phyloP scores from a whole-genome alignment of 2,888 invertebrate genomes.

The Drosophila rellima region DNA sequence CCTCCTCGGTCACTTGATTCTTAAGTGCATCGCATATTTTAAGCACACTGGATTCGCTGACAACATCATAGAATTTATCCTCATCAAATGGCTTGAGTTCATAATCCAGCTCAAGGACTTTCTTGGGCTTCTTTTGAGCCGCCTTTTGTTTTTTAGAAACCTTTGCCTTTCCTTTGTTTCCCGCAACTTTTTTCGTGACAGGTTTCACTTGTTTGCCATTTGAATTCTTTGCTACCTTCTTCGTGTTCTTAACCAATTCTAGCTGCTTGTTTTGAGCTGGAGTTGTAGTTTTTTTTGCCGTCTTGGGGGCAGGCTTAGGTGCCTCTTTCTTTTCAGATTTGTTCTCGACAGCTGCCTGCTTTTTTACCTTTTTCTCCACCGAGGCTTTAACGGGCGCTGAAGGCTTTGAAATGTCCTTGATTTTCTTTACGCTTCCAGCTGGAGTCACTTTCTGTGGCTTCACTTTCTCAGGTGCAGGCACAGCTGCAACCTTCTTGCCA shows the following conservation, averaged over 20 bases:
- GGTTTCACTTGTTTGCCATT: conserved; percentile 12
- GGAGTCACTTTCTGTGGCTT: neutral
- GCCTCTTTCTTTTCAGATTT: conserved; percentile 16
- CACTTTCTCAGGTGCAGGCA: neutral
- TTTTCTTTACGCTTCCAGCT: neutral
- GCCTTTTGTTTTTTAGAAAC: conserved; percentile 11
- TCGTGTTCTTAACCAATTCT: conserved; percentile 8
- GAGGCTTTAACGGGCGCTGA: neutral
- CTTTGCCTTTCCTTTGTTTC: conserved; percentile 15
- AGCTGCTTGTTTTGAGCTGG: conserved; percentile 18
- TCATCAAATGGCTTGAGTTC: conserved; percentile 79
- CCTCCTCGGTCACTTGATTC: conserved; percentile 69
- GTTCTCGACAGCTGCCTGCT: conserved; percentile 2
- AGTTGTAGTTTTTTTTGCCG: neutral
- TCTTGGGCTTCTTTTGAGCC: conserved; percentile 33
- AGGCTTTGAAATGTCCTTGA: neutral
- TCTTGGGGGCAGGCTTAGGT: neutral
- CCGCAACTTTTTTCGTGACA: conserved; percentile 20
- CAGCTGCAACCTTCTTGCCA: conserved; percentile 22
- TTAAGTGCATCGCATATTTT: conserved; percentile 78
- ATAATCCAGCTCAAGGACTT: conserved; percentile 37
- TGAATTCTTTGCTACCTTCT: conserved; percentile 11
- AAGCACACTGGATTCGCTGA: conserved; percentile 68
- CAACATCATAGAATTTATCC: conserved; percentile 72
- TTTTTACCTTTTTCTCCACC: neutral